These are phyloP conservation scores for Drosophila aff. DNA, from an alignment of 1,140 invertebrate genomes.

Conservation along the genomic window DNA sequence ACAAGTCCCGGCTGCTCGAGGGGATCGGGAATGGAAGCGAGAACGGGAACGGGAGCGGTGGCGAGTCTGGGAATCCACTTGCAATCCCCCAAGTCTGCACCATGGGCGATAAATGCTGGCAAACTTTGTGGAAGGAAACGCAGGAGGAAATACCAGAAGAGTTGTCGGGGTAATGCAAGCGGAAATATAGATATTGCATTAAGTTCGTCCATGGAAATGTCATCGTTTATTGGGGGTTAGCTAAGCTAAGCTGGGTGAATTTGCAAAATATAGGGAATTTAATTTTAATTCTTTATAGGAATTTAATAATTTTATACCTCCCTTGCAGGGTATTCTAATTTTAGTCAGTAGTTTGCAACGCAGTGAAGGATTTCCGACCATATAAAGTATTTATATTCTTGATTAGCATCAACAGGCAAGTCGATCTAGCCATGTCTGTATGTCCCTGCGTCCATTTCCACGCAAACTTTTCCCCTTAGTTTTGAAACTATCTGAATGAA, in stretches of 20 bases:
- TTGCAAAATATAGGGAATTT: not conserved
- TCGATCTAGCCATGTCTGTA: conserved; percentile 47
- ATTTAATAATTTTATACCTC: too few relatives aligned
- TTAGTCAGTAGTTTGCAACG: too few relatives aligned
- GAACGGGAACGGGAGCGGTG: not conserved
- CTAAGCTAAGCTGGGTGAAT: not conserved
- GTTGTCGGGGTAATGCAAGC: conserved; percentile 32
- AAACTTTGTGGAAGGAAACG: conserved; percentile 47
- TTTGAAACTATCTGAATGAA: too few relatives aligned
- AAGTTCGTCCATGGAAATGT: conserved; percentile 32
- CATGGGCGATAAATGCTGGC: conserved; percentile 50
- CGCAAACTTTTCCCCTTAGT: too few relatives aligned
- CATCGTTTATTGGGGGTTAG: conserved; percentile 32
- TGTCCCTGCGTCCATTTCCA: conserved; percentile 16
- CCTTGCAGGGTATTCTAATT: too few relatives aligned
- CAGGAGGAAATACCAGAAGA: conserved; percentile 31
- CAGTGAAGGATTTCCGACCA: too few relatives aligned
- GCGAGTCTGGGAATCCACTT: conserved; percentile 20
- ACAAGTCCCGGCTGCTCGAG: conserved; percentile 59
- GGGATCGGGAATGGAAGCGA: conserved; percentile 12
- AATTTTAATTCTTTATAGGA: not conserved
- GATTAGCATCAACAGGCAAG: conserved; percentile 9
- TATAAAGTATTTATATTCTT: conserved; percentile 2
- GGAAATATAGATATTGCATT: conserved; percentile 44
- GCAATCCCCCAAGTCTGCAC: conserved; percentile 32